Evolutionary conservation across 35 echinoderm and acorn worm species (phyloP), one percentile per base, ranked within the genome.

Genomic region (Diadema setosum): DNA sequence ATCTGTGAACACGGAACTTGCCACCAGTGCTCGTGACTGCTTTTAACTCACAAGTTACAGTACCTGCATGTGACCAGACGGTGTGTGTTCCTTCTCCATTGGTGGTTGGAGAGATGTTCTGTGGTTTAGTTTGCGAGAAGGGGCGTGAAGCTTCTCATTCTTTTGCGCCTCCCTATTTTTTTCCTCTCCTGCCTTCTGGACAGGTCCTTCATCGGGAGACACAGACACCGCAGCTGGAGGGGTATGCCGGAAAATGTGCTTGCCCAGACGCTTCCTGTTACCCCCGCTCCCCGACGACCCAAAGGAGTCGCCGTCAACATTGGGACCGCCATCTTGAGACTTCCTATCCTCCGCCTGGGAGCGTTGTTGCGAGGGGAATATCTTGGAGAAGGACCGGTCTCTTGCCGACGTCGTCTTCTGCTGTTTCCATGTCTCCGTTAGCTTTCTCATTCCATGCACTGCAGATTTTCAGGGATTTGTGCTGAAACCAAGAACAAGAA

Each of bases 341-440:
- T 35, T 78, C 73, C 25, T 44, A 36, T 21, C 36, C 2, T 36
- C 35, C 24, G 18, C 37, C 11, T 78, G 14, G 39, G 73, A 78
- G 39, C 34, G 0, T 7, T 25, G 14, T 1, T 6, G 37, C 73
- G 29, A 21, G 14, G 33, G 29, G 35, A 24, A 35, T n/a, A 4
- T 75, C 0, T 27, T 1, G 69, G 69, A 35, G 73, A 39, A 44
- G 73, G 40, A 44, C 18, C 35, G 11, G 23, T 78, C 81, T 25
- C 58, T 73, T 25, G 42, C 42, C 34, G 17, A 23, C 5, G 64
- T 17, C 17, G 50, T 45, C 63, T 90, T 90, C 43, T 90, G 88
- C 30, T 90, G 78, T 61, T 83, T 90, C 88, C 88, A 90, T 65
- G 88, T 90, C 81, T 82, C 40, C 24, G 80, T 83, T 45, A 90